Conservation (phyloP, 2,888 invertebrate genomes). For the Amiota minor region DNA sequence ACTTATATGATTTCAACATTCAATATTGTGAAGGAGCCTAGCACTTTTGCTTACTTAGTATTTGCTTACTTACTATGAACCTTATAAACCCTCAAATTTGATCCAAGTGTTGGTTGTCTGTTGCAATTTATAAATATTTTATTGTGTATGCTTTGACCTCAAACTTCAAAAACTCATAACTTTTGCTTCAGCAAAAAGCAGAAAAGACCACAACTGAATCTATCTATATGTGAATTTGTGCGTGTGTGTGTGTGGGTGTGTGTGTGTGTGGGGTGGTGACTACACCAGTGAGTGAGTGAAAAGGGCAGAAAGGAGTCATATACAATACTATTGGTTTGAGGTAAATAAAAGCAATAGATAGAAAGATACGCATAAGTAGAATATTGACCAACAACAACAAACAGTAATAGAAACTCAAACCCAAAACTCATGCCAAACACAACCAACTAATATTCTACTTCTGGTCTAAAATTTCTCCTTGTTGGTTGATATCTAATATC, state of each 20-base stretch:
- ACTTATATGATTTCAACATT: too few relatives aligned
- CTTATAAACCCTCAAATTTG: constrained; percentile 32
- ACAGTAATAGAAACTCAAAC: background rate
- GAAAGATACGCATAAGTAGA: constrained; percentile 17
- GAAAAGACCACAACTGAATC: constrained; percentile 23
- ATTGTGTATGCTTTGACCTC: constrained; percentile 51
- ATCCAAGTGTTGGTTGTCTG: constrained; percentile 30
- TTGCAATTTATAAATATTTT: constrained; percentile 64
- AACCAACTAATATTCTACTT: constrained; percentile 40
- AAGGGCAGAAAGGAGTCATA: background rate
- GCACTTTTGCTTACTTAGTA: too few relatives aligned
- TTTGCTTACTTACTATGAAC: background rate
- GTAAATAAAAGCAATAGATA: constrained; percentile 24
- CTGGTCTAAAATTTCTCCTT: too few relatives aligned
- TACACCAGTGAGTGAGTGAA: background rate
- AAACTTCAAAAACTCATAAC: constrained; percentile 41
- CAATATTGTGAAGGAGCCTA: too few relatives aligned
- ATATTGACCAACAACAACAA: constrained; percentile 13
- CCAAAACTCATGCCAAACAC: constrained; percentile 8
- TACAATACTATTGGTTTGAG: constrained; percentile 6
- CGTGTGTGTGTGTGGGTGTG: background rate
- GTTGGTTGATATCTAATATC: constrained; percentile 49
- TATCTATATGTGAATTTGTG: background rate
- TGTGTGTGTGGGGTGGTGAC: background rate
- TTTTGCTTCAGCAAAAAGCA: constrained; percentile 29